Base-by-base conservation (phyloP, 2,113 vertebrate species). In the Malaclemys terrapin region DNA sequence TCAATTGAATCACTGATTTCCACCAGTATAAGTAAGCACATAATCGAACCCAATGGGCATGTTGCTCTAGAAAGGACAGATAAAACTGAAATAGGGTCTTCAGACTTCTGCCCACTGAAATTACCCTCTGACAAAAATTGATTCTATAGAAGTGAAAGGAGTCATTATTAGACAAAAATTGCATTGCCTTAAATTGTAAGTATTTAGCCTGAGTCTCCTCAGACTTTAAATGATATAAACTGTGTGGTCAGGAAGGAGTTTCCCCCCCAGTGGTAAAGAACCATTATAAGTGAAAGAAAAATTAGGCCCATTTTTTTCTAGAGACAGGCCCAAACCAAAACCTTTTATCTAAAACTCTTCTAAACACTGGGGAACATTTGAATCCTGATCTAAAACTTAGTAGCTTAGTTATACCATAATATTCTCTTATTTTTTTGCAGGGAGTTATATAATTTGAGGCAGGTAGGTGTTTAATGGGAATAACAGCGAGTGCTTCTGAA, bases 21-120 rank as follows among this genome's bases (percentile, higher is more conserved):
- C 86, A 83, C 95, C 53, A 47, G 87, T 93, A 79, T 79, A 49
- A 78, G 52, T 47, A 53, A 95, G 85, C 95, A 95, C 88, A 92
- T 31, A 85, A 89, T 95, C 81, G 89, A 87, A 89, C 78, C 27
- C 54, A 75, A 3, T 52, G 79, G 92, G 11, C 54, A 47, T 78
- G 92, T 96, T 97, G 47, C 31, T 94, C 27, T 69, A 95, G 81
- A 45, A 87, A 95, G 88, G 89, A 82, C 84, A 93, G 83, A 92
- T 95, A 94, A 96, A 80, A 93, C 82, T 20, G 76, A 95, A 96
- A 87, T 31, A 91, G 75, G 79, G 87, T 87, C 87, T 95, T 84
- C 62, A 88, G 96, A 89, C 79, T 69, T 96, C 69, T 91, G 38
- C 4, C 20, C 88, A 52, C 59, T 65, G 42, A 94, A 96, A 92